A percentile compares a stretch with the other conserved stretches of the same genome.
phyloP scores from a whole-genome alignment of 2,113 vertebrate species.

The Notiomystis cincta region DNA sequence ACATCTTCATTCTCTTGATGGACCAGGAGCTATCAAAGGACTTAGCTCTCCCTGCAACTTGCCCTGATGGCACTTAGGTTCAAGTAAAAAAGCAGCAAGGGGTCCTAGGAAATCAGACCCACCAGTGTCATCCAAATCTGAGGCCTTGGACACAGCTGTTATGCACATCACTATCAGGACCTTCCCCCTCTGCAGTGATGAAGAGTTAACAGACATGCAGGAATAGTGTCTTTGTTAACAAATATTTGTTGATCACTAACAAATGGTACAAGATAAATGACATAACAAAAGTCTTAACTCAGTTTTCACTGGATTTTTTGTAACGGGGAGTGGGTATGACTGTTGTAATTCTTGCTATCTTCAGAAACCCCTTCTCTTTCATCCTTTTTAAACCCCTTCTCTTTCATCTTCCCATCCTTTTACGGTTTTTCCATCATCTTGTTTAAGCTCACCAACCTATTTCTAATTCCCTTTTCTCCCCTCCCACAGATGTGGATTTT shows the following conservation, averaged over 20 bases:
- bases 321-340: background rate
- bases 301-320: background rate
- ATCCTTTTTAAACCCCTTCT: background rate
- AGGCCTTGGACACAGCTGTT: no score
- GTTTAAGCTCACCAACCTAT: background rate
- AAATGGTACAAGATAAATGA: background rate
- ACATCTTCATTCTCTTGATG: background rate
- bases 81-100: background rate
- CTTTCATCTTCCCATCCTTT: background rate
- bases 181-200: background rate
- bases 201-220: background rate
- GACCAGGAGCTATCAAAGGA: background rate
- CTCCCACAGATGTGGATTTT: background rate
- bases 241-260: background rate
- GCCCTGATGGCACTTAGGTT: background rate
- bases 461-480: background rate
- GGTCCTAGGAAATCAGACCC: background rate
- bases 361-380: background rate
- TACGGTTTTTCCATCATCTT: background rate
- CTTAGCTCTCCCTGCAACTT: background rate
- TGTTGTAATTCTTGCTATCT: background rate
- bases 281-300: background rate
- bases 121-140: background rate
- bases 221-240: background rate
- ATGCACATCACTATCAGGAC: background rate